Base-by-base conservation (phyloP, 2,888 invertebrate species). In the Leucophora obtusa region DNA sequence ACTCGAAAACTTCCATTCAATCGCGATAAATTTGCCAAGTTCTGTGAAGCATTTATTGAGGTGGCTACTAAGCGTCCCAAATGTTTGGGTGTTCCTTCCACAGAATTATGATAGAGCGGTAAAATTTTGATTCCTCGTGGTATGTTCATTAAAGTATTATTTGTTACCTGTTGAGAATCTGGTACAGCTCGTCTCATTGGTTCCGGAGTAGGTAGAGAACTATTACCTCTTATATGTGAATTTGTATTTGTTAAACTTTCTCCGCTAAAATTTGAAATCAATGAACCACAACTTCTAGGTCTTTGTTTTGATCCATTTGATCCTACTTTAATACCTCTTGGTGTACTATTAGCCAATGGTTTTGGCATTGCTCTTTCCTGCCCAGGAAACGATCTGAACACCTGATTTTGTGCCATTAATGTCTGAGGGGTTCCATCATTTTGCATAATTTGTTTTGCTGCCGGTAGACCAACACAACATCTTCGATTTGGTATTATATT, bases 401-500 rank as follows among this genome's bases (percentile, higher is more conserved):
- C 18, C 7, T 7, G 5, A 28, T 28, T 28, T 28, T 7, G 28
- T 28, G 4, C 6, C 28, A 3, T 7, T 28, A 28, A 28, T 6
- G 28, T 3, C 6, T 3, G 33, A 6, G 18, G 8, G 6, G 15
- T 59, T 17, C 38, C 18, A 15, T 17, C 1, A 15, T 59, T 35
- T 7, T 33, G 33, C 15, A 58, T 21, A 10, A 1, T 28, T 28
- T 7, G 28, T 28, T 28, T 28, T 5, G 14, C 38, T 11, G 14
- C 11, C 4, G 0, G 2, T 38, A 38, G 2, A 1, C 38, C 38
- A 11, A 1, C 56, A 63, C 89, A 88, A 69, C 89, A 89, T 0
- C 86, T 83, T 1, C 87, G 84, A 58, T 83, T 84, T 0, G 84
- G 85, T 28, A 88, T 85, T 0, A 88, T 84, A 54, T 89, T 89